These are phyloP conservation scores for Phylloscopus collybita DNA, from an alignment of 2,797 vertebrate genomes.

Conservation along the genomic window DNA sequence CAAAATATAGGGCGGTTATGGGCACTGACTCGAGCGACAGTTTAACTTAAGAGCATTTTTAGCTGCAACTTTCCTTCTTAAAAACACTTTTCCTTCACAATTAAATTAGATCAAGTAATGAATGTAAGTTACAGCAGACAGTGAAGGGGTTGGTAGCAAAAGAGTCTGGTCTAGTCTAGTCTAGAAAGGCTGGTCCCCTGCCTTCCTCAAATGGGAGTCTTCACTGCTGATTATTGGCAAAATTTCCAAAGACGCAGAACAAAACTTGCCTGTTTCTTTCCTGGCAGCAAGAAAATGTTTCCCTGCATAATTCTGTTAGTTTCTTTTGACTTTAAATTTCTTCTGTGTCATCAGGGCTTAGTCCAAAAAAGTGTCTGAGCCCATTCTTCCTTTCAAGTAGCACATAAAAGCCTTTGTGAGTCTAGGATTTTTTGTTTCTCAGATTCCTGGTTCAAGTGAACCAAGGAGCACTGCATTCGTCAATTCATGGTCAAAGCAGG, in stretches of 20 bases:
- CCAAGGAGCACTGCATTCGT: neutral
- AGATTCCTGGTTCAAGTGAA: neutral
- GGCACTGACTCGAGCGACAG: neutral
- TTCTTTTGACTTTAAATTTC: neutral
- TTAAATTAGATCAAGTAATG: neutral
- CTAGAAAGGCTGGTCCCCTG: neutral
- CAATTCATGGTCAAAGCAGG: constrained; percentile 1
- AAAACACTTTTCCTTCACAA: neutral
- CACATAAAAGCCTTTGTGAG: constrained; percentile 11
- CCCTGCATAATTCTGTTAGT: neutral
- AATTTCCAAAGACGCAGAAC: constrained; percentile 21
- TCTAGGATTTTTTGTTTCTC: neutral
- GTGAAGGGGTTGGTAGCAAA: neutral
- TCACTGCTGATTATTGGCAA: neutral
- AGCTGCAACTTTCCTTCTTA: neutral
- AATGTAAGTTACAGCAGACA: neutral
- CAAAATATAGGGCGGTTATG: neutral
- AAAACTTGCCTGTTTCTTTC: constrained; percentile 43
- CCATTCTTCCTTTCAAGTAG: neutral
- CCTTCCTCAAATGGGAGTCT: neutral
- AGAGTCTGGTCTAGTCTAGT: neutral
- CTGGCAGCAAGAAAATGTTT: constrained; percentile 32
- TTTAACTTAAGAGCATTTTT: neutral
- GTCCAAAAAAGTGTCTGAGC: neutral
- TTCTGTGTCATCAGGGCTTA: neutral